Evolutionary conservation across 1,140 invertebrate species (phyloP).

Genomic region (Charaxes varanes): DNA sequence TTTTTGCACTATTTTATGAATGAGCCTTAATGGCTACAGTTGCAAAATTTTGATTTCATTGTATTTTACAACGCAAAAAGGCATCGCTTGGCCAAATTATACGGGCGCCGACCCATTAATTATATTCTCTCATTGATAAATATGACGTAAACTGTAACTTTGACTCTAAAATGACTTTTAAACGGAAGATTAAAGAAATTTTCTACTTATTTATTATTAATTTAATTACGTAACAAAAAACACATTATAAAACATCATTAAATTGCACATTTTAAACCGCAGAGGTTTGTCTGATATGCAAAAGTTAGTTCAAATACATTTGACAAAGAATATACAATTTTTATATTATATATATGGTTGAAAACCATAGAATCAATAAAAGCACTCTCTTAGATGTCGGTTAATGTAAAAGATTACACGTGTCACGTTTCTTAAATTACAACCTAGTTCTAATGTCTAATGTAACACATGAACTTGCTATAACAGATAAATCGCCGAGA

Average conservation of each 20-base stretch:
- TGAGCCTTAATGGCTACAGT: slow-evolving; percentile 41
- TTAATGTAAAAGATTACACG: slow-evolving; percentile 2
- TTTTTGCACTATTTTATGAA: slow-evolving; percentile 59
- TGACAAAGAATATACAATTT: too few relatives aligned
- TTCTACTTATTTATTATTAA: too few relatives aligned
- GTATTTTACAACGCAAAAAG: slow-evolving; percentile 36
- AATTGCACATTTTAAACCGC: too few relatives aligned
- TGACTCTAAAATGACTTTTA: too few relatives aligned
- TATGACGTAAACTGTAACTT: too few relatives aligned
- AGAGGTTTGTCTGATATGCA: too few relatives aligned
- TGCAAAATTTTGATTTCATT: slow-evolving; percentile 46
- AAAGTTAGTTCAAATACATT: too few relatives aligned
- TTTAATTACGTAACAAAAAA: too few relatives aligned
- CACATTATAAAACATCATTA: too few relatives aligned
- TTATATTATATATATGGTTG: too few relatives aligned
- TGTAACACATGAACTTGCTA: slow-evolving; percentile 19
- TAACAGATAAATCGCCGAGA: slow-evolving; percentile 47
- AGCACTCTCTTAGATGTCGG: neutral
- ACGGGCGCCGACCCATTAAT: slow-evolving; percentile 8
- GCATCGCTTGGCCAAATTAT: slow-evolving; percentile 10
- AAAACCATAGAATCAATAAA: slow-evolving; percentile 1
- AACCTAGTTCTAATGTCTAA: slow-evolving; percentile 1
- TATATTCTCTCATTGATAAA: slow-evolving; percentile 5
- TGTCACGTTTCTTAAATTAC: slow-evolving; percentile 19
- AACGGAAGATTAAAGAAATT: too few relatives aligned